Conservation (phyloP, 2,797 vertebrate genomes). For the Propithecus perrieri region DNA sequence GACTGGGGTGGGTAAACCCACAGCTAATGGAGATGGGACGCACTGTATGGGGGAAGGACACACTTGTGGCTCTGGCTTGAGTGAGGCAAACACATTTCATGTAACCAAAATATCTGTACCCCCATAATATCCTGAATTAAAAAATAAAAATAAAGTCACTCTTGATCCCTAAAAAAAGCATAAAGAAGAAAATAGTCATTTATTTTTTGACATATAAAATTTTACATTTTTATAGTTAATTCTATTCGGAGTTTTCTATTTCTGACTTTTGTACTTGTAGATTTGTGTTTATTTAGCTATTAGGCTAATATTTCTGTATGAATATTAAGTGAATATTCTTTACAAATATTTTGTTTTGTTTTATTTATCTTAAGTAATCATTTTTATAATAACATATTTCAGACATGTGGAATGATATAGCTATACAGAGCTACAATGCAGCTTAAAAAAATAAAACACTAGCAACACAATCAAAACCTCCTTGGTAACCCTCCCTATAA, state of each 20-base stretch:
- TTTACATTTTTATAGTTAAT: background rate
- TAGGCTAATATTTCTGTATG: background rate
- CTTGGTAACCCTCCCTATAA: background rate
- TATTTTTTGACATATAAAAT: background rate
- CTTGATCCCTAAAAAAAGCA: too few relatives aligned
- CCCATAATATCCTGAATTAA: too few relatives aligned
- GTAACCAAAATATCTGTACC: too few relatives aligned
- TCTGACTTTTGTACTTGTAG: background rate
- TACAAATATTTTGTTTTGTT: background rate
- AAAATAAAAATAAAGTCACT: too few relatives aligned
- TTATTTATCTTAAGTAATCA: background rate
- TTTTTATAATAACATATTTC: slow-evolving; percentile 10
- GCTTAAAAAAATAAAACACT: background rate
- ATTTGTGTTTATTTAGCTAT: background rate
- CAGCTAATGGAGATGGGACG: too few relatives aligned
- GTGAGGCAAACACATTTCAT: too few relatives aligned
- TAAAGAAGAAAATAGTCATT: background rate
- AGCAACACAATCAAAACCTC: background rate
- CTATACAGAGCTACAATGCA: background rate
- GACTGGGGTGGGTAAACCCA: too few relatives aligned
- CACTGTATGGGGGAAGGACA: too few relatives aligned
- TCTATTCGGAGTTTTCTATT: background rate
- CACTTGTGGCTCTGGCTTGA: too few relatives aligned
- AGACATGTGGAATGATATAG: background rate
- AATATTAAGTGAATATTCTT: background rate